Evolutionary conservation across 2,113 vertebrate genomes (phyloP).

Genomic region (Brevimyrus niger): DNA sequence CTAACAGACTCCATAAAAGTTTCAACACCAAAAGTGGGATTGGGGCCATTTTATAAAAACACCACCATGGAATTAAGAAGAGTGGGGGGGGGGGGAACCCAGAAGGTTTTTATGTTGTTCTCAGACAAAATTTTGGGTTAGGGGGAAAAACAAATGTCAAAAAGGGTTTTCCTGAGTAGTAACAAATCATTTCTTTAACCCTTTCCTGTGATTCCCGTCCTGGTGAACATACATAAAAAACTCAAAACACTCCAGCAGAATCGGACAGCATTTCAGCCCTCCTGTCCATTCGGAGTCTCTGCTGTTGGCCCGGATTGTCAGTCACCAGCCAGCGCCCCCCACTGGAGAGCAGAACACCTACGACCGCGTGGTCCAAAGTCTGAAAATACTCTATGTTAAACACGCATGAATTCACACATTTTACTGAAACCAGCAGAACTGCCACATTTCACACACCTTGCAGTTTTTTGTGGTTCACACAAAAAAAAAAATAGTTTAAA

Average conservation of each 20-base stretch:
- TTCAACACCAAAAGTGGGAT: conserved; percentile 76
- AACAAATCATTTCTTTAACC: conserved; percentile 82
- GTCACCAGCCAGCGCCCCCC: neutral
- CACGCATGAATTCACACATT: neutral
- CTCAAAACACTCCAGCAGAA: neutral
- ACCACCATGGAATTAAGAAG: conserved; percentile 69
- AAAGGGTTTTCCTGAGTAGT: conserved; percentile 86
- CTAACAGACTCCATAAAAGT: conserved; percentile 85
- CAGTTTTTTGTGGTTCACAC: neutral
- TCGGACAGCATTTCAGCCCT: neutral
- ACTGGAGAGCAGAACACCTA: neutral
- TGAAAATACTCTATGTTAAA: conserved; percentile 7
- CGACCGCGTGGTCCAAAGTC: neutral
- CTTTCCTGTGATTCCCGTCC: conserved; percentile 57
- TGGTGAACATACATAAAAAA: neutral
- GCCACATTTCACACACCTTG: neutral
- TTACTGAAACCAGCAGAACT: conserved; percentile 1
- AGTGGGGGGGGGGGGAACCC: conserved; percentile 26
- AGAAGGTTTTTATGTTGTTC: conserved; percentile 51
- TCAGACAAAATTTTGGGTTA: conserved; percentile 68
- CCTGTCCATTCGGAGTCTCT: neutral
- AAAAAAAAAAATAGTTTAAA: neutral
- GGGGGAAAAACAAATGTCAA: conserved; percentile 69
- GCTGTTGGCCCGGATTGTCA: neutral
- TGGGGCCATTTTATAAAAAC: conserved; percentile 79